Evolutionary conservation across 2,797 vertebrate species (phyloP), one percentile per base, ranked within the genome.

Genomic region (Benthosema pterotum): DNA sequence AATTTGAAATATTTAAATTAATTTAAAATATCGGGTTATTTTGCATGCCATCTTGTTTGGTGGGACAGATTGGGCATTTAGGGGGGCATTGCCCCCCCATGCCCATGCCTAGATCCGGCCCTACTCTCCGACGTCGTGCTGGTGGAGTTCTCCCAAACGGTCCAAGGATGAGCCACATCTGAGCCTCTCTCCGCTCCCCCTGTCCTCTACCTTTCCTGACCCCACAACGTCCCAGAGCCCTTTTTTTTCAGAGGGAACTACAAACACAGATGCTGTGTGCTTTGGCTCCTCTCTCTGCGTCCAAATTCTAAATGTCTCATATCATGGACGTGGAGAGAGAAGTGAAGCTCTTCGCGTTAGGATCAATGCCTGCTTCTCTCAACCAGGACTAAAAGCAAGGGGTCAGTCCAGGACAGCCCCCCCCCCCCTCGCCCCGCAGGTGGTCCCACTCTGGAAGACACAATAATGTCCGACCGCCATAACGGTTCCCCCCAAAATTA

Each of bases 241-340:
- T 78, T 64, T n/a, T n/a, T n/a, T n/a, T n/a, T 38, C 65, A 49
- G 54, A 63, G 50, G 50, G 72, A 87, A 84, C 72, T 80, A 79
- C 81, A 87, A 88, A 85, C 79, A 83, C 89, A 90, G 87, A 89
- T 88, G n/a, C n/a, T n/a, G 87, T 88, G 71, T 60, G 84, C 68
- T 55, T 78, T 80, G 78, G 51, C 76, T 79, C 59, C 63, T n/a
- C 65, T 42, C n/a, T 71, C 64, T 51, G 61, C 66, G 43, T 58
- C 51, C 63, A 5, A n/a, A 46, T 57, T 18, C 59, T 48, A 51
- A 59, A 53, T 57, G 54, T 61, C 65, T 68, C 59, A 57, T 55
- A 68, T 78, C 65, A 46, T 62, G 42, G n/a, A 25, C 2, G 43
- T n/a, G n/a, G n/a, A n/a, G n/a, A n/a, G n/a, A n/a, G n/a, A n/a